Conservation (phyloP, 2,888 invertebrate genomes). For the Apoderus coryli region DNA sequence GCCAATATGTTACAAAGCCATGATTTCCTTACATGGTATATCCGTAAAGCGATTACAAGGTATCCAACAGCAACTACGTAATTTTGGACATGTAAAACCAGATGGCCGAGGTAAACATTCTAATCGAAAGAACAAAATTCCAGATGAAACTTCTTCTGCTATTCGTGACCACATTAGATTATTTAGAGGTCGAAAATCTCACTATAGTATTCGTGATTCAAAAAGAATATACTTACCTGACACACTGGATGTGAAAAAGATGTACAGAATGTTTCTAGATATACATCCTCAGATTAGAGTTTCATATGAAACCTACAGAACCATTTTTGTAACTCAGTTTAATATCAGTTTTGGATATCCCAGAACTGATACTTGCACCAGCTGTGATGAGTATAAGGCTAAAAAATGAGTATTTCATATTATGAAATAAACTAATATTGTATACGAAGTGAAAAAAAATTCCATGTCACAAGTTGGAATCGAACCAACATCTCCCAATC, state of each 20-base stretch:
- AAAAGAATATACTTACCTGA: slow-evolving; percentile 13
- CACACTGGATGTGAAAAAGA: slow-evolving; percentile 13
- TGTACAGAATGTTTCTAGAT: slow-evolving; percentile 4
- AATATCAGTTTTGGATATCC: slow-evolving; percentile 9
- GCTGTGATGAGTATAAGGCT: slow-evolving; percentile 7
- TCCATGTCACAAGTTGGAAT: too few relatives aligned
- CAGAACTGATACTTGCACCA: slow-evolving; percentile 7
- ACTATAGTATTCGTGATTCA: slow-evolving; percentile 14
- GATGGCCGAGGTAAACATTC: slow-evolving; percentile 13
- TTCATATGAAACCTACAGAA: slow-evolving; percentile 8
- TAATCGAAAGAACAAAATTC: slow-evolving; percentile 10
- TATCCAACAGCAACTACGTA: slow-evolving; percentile 9
- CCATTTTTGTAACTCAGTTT: slow-evolving; percentile 6
- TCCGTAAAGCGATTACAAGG: slow-evolving; percentile 8
- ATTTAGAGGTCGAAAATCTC: slow-evolving; percentile 13
- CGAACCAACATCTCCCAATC: too few relatives aligned
- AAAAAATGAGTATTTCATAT: too few relatives aligned
- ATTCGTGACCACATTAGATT: slow-evolving; percentile 12
- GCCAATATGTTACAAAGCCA: slow-evolving; percentile 13
- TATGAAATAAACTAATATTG: too few relatives aligned
- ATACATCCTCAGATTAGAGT: slow-evolving; percentile 4
- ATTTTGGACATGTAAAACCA: slow-evolving; percentile 6
- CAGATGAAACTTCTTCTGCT: slow-evolving; percentile 8
- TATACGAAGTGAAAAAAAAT: too few relatives aligned
- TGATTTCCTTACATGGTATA: slow-evolving; percentile 14